Base-by-base conservation (phyloP, 1,140 invertebrate species). In the Penaeus vannamei region DNA sequence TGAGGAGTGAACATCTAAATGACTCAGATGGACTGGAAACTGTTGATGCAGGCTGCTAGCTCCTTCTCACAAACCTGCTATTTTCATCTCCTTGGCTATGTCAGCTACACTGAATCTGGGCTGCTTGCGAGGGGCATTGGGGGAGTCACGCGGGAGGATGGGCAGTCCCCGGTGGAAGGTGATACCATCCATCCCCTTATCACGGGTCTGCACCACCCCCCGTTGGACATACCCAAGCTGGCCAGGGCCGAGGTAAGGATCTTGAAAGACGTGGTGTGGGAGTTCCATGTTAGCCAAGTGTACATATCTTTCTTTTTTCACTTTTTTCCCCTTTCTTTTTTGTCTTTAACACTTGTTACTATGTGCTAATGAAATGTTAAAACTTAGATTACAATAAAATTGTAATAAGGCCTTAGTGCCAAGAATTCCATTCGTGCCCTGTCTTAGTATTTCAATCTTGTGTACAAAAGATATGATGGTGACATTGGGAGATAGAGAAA, bases 21-120 rank as follows among this genome's bases (percentile, higher is more conserved):
- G 53, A 53, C 19, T 26, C 26, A 22, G n/a, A 36, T 46, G 62
- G n/a, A 42, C 83, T 36, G 36, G 17, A 69, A n/a, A 46, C 32
- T 46, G 20, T 5, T 66, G 42, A 23, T 42, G 14, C 72, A 76
- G 42, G 19, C 72, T 26, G 29, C 29, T 76, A 69, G 26, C 84
- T 61, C 14, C 59, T 61, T 36, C 66, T 62, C 23, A 79, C 87
- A 80, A 82, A 89, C 87, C 87, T 89, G 87, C 82, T 32, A 42
- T 26, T 32, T 85, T 60, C 69, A 42, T 26, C 32, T 85, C 72
- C 69, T 76, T 76, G 42, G 84, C 69, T 72, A 86, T 80, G 36
- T 86, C 85, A 77, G 72, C 82, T 29, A 89, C 87, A 79, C 81
- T 84, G 83, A 89, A 89, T 59, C 87, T 89, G 61, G 87, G 87